Evolutionary conservation across 2,113 vertebrate genomes (phyloP), one percentile per base, ranked within the genome.

Genomic region (Dasyprocta punctata): DNA sequence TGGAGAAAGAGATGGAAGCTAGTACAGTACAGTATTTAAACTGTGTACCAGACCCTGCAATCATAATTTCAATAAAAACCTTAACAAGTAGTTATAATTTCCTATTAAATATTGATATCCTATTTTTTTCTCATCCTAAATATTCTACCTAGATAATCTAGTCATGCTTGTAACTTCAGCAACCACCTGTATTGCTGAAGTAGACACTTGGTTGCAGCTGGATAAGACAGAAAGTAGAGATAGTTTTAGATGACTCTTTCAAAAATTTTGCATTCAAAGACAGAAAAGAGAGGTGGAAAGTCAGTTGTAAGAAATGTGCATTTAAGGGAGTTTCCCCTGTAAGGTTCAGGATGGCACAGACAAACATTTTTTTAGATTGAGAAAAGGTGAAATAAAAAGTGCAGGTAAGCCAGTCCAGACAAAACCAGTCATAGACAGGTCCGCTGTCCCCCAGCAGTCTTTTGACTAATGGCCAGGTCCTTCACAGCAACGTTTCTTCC

Each of bases 201-300:
- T 8, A 63, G 58, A 58, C 5, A 33, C 19, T 5, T 41, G n/a
- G 77, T 10, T 71, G 11, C 6, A 54, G 38, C 9, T 26, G 20
- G 4, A 33, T 78, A 89, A 52, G 28, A 81, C 63, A 38, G 49
- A 73, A 69, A 78, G 28, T 49, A 20, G 14, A 41, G 16, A 75
- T 85, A 52, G n/a, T 14, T 14, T 52, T 61, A 67, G 65, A 67
- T 4, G 49, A 7, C 2, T 75, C 77, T 85, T 91, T 71, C 22
- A 33, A 56, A 95, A 65, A 71, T 7, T 69, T 96, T 78, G n/a
- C 54, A 44, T 89, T 71, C 80, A 44, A 84, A 94, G 1, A 13
- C 10, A 28, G 24, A 67, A 47, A 71, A 60, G 65, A 89, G 33
- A 84, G 11, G 58, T 33, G 24, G 8, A 47, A 92, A 87, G 17